Evolutionary conservation across 2,797 vertebrate genomes (phyloP).

Genomic region (Sebastolobus altivelis): DNA sequence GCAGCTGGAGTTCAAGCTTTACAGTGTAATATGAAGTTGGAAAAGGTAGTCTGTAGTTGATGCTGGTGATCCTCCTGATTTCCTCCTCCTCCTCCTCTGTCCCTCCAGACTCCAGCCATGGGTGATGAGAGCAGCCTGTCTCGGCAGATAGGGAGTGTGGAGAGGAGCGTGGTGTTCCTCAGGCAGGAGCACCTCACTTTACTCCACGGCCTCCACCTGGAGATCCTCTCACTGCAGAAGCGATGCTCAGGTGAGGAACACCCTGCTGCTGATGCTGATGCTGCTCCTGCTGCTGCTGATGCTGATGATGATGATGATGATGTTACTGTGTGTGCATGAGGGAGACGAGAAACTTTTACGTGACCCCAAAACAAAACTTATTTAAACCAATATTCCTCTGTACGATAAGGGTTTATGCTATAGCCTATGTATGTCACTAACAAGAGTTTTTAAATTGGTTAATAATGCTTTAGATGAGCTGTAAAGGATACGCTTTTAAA

Average conservation of each 20-base stretch:
- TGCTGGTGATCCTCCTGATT: neutral
- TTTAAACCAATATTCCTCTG: neutral
- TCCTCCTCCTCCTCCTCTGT: constrained; percentile 1
- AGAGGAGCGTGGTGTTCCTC: constrained; percentile 93
- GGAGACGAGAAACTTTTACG: neutral
- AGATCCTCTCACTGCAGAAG: constrained; percentile 96
- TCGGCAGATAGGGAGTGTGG: constrained; percentile 93
- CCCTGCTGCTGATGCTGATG: neutral
- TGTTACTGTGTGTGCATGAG: neutral
- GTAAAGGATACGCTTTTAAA: too few species aligned
- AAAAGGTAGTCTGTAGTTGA: neutral
- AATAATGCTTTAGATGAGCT: neutral
- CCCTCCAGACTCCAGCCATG: constrained; percentile 82
- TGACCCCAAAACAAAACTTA: neutral
- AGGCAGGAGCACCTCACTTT: constrained; percentile 95
- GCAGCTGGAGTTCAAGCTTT: neutral
- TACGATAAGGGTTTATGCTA: too few species aligned
- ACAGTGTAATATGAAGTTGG: neutral
- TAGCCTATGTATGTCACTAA: neutral
- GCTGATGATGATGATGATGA: rapidly evolving
- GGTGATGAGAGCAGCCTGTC: constrained; percentile 88
- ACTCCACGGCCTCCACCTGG: constrained; percentile 94
- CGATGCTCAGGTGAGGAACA: constrained; percentile 91
- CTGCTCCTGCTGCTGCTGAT: neutral
- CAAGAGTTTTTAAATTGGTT: neutral